Percentiles rank a stretch among this genome's conserved stretches.
phyloP scores from a whole-genome alignment of 2,888 invertebrate species.

The Drosophila limbata region DNA sequence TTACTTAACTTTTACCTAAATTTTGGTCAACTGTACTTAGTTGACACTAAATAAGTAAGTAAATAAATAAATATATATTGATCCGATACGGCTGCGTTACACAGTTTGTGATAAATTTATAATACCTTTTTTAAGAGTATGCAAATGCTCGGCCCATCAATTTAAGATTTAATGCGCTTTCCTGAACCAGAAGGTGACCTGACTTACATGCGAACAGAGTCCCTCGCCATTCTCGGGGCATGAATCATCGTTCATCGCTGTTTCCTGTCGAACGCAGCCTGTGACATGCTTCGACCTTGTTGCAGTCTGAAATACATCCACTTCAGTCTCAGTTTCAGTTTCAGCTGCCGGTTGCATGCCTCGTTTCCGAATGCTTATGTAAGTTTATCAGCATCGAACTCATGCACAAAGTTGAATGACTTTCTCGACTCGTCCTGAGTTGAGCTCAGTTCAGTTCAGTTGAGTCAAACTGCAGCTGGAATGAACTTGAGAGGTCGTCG shows the following conservation, averaged over 20 bases:
- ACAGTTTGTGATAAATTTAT: neutral
- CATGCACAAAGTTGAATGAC: slow-evolving; percentile 70
- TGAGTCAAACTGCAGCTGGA: slow-evolving; percentile 2
- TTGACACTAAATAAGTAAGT: too few species aligned
- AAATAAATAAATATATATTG: too few species aligned
- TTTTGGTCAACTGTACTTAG: too few species aligned
- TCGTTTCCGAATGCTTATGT: slow-evolving; percentile 63
- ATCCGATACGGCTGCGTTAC: too few species aligned
- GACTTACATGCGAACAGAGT: slow-evolving; percentile 13
- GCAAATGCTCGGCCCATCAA: slow-evolving; percentile 40
- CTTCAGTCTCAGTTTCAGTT: slow-evolving; percentile 3
- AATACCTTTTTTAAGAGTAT: neutral
- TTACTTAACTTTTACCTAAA: too few species aligned
- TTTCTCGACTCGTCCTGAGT: slow-evolving; percentile 9
- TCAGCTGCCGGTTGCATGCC: slow-evolving; percentile 56
- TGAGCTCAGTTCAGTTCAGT: neutral
- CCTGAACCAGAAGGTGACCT: slow-evolving; percentile 44
- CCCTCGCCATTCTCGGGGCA: slow-evolving; percentile 24
- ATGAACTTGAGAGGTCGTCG: slow-evolving; percentile 61
- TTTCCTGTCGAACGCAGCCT: slow-evolving; percentile 40
- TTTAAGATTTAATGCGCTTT: slow-evolving; percentile 40
- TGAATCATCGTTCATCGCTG: slow-evolving; percentile 40
- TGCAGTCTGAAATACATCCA: slow-evolving; percentile 23
- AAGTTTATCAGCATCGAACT: slow-evolving; percentile 36
- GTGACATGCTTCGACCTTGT: slow-evolving; percentile 61